phyloP scores from a whole-genome alignment of 2,797 vertebrate species.

The Valencia hispanica region DNA sequence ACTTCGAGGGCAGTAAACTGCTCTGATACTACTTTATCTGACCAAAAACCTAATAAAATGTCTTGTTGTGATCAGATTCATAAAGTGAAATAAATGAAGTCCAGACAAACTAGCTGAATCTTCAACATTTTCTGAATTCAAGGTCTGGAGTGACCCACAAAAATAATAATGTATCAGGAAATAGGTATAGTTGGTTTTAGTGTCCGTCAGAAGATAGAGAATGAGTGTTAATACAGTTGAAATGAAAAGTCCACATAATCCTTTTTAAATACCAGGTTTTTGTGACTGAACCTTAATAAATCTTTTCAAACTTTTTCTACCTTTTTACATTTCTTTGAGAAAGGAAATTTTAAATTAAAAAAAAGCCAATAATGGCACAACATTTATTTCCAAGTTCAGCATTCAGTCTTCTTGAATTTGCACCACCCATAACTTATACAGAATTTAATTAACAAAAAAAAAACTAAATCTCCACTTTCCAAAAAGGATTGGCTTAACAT shows the following conservation, averaged over 20 bases:
- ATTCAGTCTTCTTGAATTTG: neutral
- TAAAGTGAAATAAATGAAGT: neutral
- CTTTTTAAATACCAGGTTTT: neutral
- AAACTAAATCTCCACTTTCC: neutral
- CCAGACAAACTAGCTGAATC: neutral
- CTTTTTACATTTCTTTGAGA: neutral
- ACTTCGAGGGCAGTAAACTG: conserved; percentile 17
- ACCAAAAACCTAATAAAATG: conserved; percentile 20
- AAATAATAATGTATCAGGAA: neutral
- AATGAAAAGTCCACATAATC: neutral
- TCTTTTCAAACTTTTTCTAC: neutral
- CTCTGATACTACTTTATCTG: conserved; percentile 12
- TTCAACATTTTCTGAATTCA: neutral
- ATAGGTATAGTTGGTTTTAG: neutral
- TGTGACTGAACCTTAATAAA: neutral
- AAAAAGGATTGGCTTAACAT: neutral
- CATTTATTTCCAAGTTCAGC: neutral
- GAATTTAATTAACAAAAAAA: neutral
- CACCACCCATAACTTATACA: neutral
- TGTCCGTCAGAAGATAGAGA: neutral
- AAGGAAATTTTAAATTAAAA: neutral
- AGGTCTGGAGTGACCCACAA: neutral
- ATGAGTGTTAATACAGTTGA: neutral
- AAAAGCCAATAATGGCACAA: neutral
- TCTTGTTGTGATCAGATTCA: neutral